Evolutionary conservation across 2,797 vertebrate genomes (phyloP), one percentile per base, ranked within the genome.

Genomic region (Sebastiscus albofasciatus): DNA sequence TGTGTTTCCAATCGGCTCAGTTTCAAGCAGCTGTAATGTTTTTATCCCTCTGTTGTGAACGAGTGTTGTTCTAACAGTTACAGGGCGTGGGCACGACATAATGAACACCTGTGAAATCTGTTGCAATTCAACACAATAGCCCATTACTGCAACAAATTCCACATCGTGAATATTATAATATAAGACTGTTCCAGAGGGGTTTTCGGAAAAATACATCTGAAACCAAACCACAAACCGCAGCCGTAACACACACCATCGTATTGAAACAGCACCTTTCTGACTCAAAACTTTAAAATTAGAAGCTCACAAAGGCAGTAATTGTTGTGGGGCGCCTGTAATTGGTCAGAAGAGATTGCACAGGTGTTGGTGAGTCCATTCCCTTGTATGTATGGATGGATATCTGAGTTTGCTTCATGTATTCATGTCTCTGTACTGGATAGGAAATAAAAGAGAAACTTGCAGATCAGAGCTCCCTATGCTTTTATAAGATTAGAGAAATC

Each of bases 21-120:
- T 71, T 82, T 70, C 33, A 66, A 67, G 68, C 68, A 68, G 42
- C 61, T 72, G 39, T 34, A 54, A 29, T 42, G 52, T 72, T 80
- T 68, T 67, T 31, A 61, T 60, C 52, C 56, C 22, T 20, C 26
- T 60, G 54, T 22, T 29, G 54, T 70, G 34, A 58, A 3, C 14
- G 7, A 72, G 33, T 11, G 36, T 58, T 62, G 65, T 29, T 74
- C 34, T 49, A 72, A 66, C 27, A 16, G 59, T 60, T 80, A 77
- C 29, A 54, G 56, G 20, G 24, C 22, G 12, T 27, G 34, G 29
- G 67, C 59, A 68, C 11, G 34, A 68, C 29, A 59, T 46, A 73
- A 73, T 56, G 20, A 82, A 72, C 77, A 77, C 56, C 67, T 79
- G 72, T 46, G 68, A 81, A 70, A 85, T 82, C 34, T 54, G 20